Conservation (phyloP, 2,113 vertebrate species). For the Myrmecobius fasciatus region DNA sequence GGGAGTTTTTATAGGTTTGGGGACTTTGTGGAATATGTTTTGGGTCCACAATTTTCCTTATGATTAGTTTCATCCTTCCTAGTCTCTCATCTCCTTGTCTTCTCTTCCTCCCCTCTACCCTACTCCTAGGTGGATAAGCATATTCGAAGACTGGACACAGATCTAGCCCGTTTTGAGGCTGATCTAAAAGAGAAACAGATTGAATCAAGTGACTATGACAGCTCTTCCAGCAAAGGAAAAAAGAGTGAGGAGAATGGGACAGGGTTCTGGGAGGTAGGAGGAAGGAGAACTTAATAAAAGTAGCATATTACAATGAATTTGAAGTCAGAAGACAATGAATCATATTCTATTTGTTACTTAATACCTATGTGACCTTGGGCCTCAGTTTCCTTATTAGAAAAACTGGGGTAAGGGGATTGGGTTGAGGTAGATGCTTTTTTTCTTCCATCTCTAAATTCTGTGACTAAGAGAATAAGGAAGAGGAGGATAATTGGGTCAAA, state of each 20-base stretch:
- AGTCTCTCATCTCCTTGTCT: constrained; percentile 29
- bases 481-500: background rate
- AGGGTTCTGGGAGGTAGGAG: constrained; percentile 69
- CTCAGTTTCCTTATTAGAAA: constrained; percentile 30
- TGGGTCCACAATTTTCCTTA: background rate
- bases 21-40: constrained; percentile 13
- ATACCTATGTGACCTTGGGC: background rate
- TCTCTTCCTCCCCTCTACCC: background rate
- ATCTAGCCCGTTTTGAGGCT: constrained; percentile 96
- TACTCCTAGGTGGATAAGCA: constrained; percentile 94
- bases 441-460: background rate
- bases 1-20: background rate
- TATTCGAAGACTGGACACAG: constrained; percentile 95
- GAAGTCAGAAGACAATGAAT: background rate
- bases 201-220: constrained; percentile 97
- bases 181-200: constrained; percentile 98
- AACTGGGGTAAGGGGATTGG: constrained; percentile 69
- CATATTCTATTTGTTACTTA: background rate
- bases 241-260: constrained; percentile 89
- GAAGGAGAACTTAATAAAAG: constrained; percentile 41
- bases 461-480: background rate
- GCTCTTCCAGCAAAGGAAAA: constrained; percentile 97
- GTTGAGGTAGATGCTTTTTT: background rate
- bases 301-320: constrained; percentile 4
- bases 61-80: background rate